Conservation (phyloP, 2,797 vertebrate species). For the Darevskia nairensis region DNA sequence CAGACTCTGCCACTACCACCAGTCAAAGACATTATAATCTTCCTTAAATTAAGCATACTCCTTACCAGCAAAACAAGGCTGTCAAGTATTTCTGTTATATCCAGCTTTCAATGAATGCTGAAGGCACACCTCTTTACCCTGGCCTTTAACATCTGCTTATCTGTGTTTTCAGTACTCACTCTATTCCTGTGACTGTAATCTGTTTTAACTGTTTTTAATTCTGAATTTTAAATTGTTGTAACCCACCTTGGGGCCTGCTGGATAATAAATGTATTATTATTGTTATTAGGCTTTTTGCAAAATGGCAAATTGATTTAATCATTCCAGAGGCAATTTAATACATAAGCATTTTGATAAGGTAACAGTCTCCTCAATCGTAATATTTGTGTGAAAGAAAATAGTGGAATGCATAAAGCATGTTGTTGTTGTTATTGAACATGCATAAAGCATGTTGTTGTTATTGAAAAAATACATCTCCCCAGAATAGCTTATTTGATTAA, state of each 20-base stretch:
- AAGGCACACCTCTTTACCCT: too few species aligned
- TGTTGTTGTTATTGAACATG: too few species aligned
- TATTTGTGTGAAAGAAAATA: not conserved
- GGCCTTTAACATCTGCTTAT: too few species aligned
- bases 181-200: too few species aligned
- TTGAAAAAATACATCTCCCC: too few species aligned
- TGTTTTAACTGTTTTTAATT: too few species aligned
- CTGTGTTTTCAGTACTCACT: too few species aligned
- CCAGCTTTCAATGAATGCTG: not conserved
- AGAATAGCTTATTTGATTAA: not conserved
- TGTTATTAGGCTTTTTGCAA: not conserved
- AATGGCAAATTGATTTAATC: not conserved
- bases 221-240: too few species aligned
- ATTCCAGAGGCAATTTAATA: not conserved
- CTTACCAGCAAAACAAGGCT: not conserved
- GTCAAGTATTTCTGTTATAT: not conserved
- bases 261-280: too few species aligned
- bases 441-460: not conserved
- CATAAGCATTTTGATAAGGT: not conserved
- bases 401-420: not conserved
- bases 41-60: not conserved
- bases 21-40: not conserved
- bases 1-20: too few species aligned
- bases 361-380: not conserved
- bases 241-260: too few species aligned